These are phyloP conservation scores for Drosophila arizonae DNA, from an alignment of 1,140 invertebrate species.

Conservation along the genomic window DNA sequence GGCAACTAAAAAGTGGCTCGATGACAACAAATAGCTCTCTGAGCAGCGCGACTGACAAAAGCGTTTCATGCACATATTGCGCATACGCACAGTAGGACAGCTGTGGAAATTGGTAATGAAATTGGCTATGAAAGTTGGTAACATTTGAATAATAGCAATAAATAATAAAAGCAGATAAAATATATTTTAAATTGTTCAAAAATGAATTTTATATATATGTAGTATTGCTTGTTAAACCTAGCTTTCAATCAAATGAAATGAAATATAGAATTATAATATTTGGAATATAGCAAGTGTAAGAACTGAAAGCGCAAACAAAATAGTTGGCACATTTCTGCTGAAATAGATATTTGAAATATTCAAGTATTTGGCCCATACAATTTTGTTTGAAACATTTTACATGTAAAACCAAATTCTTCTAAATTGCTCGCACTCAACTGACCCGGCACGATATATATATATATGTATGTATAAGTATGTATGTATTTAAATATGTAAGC, in stretches of 20 bases:
- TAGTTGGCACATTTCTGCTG: constrained; percentile 27
- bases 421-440: constrained; percentile 16
- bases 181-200: too few relatives aligned
- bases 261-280: not conserved
- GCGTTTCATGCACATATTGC: constrained; percentile 16
- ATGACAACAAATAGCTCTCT: constrained; percentile 25
- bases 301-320: constrained; percentile 8
- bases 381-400: constrained; percentile 24
- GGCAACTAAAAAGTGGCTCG: constrained; percentile 27
- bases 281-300: not conserved
- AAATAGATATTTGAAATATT: constrained; percentile 19
- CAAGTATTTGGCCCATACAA: constrained; percentile 29
- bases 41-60: constrained; percentile 5
- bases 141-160: too few relatives aligned
- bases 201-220: too few relatives aligned
- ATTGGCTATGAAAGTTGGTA: too few relatives aligned
- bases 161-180: too few relatives aligned
- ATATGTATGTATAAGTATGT: not conserved
- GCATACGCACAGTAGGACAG: constrained; percentile 33
- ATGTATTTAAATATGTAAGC: too few relatives aligned
- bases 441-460: constrained; percentile 1
- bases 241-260: too few relatives aligned
- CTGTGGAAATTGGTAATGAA: not conserved
- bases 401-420: constrained; percentile 27
- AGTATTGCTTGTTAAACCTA: too few relatives aligned